Evolutionary conservation across 2,113 vertebrate genomes (phyloP), one percentile per base, ranked within the genome.

Genomic region (Argyrosomus japonicus): DNA sequence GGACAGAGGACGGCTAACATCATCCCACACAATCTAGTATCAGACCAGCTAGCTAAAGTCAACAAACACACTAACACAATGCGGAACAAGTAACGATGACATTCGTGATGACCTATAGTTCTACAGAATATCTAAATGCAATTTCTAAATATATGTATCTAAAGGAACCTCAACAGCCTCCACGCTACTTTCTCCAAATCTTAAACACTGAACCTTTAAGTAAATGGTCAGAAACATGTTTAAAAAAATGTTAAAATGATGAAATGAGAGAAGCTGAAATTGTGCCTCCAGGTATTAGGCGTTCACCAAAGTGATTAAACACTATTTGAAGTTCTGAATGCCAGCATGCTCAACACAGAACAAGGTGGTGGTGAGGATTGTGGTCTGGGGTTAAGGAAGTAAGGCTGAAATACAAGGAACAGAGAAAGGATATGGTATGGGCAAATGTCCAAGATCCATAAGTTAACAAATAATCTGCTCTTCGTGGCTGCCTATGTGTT

Each of bases 391-490:
- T 77, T 74, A 36, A 77, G 7, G 53, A 75, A 61, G 12, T 0
- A 45, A 62, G 19, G 18, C 47, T 81, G 23, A 74, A 83, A 25
- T 36, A 74, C 8, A 21, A 19, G 23, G 63, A 64, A 73, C 23
- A 77, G 57, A 80, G n/a, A 18, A 64, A 53, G 57, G 29, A 51
- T 29, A 61, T 48, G 2, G 50, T 6, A 3, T 53, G 40, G 54
- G 50, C 50, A 75, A 71, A 70, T 8, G 6, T 65, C 68, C 62
- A 63, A 71, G 70, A 86, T 75, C 62, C 53, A 61, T 64, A 70
- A 65, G 1, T 77, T 47, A 80, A 53, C 17, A 69, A 53, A 81
- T 47, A 74, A 62, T 47, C 23, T 43, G 54, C 53, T 69, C 32
- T 73, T 18, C n/a, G 11, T 79, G 27, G 21, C 54, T 60, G 60